Conservation (phyloP, 2,113 vertebrate genomes). For the Chaetodon auriga region DNA sequence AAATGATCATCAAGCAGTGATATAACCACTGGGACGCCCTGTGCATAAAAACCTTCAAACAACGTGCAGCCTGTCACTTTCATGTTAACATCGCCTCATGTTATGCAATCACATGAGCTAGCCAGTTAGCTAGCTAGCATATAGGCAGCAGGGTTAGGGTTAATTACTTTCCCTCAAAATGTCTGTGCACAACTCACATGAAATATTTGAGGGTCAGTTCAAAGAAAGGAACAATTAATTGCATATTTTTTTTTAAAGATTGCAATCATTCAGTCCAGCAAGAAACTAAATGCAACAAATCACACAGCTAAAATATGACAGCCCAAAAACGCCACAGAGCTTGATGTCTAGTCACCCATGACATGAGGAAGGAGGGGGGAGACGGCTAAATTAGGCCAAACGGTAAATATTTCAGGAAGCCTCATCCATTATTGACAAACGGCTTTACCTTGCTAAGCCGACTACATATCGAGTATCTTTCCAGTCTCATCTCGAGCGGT, state of each 20-base stretch:
- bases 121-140: too few species aligned
- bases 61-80: too few species aligned
- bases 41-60: too few species aligned
- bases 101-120: too few species aligned
- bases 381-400: constrained; percentile 84
- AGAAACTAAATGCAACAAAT: not conserved
- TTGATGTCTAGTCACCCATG: constrained; percentile 67
- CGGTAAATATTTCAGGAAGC: constrained; percentile 86
- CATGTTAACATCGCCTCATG: too few species aligned
- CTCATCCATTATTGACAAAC: constrained; percentile 85
- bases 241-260: not conserved
- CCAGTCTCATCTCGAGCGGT: constrained; percentile 63
- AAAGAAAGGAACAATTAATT: too few species aligned
- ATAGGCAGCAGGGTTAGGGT: too few species aligned
- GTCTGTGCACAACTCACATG: too few species aligned
- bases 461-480: constrained; percentile 82
- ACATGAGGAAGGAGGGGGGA: constrained; percentile 58
- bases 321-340: constrained; percentile 36
- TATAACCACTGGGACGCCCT: too few species aligned
- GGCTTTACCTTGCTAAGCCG: constrained; percentile 80
- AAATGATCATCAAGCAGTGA: too few species aligned
- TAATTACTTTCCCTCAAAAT: too few species aligned
- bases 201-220: not conserved
- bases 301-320: constrained; percentile 11
- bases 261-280: not conserved